phyloP scores from a whole-genome alignment of 2,888 invertebrate genomes.

The Sinotaia quadrata region DNA sequence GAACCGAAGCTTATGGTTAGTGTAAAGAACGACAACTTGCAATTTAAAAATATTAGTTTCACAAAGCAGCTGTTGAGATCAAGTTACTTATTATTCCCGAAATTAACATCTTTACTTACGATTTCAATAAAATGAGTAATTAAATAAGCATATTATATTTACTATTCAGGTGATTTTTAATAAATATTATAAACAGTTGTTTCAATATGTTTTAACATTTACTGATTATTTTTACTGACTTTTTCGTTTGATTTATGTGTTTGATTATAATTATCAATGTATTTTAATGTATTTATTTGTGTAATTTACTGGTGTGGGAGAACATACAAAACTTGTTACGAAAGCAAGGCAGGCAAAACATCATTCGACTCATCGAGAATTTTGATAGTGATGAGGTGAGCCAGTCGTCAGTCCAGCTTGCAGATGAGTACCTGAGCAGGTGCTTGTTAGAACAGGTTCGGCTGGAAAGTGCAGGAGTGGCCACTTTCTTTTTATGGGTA shows the following conservation, averaged over 20 bases:
- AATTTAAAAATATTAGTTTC: no score
- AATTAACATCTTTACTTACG: no score
- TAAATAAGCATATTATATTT: no score
- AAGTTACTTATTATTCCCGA: no score
- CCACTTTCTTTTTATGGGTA: constrained; percentile 62
- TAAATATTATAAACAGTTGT: no score
- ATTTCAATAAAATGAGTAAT: no score
- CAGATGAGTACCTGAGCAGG: constrained; percentile 36
- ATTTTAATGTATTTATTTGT: neutral
- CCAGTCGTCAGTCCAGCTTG: constrained; percentile 23
- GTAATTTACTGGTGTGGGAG: constrained; percentile 56
- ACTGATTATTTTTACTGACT: neutral
- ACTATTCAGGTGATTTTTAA: no score
- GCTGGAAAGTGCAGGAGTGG: constrained; percentile 57
- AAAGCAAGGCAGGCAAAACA: constrained; percentile 46
- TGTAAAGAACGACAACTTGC: no score
- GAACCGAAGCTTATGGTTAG: constrained; percentile 33
- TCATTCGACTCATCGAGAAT: constrained; percentile 40
- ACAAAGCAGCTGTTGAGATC: no score
- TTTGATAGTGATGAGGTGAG: constrained; percentile 39
- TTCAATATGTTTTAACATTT: no score
- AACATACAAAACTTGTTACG: constrained; percentile 49
- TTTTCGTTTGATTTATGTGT: neutral
- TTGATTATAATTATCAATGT: neutral
- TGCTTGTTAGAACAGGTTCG: constrained; percentile 47